Conservation (phyloP, 2,797 vertebrate genomes). For the Harpagifer antarcticus region DNA sequence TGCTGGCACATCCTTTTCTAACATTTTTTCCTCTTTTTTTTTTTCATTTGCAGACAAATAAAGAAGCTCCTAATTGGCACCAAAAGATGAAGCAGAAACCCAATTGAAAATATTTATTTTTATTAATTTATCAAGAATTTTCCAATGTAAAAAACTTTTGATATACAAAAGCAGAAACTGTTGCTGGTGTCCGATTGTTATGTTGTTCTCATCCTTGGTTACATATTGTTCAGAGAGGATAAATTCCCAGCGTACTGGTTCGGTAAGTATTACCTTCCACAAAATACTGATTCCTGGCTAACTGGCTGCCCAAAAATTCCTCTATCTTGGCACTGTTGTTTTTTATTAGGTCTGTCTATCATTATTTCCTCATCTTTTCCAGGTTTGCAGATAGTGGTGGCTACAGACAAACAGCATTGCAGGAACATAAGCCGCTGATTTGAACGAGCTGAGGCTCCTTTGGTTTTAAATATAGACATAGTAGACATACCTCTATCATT, state of each 20-base stretch:
- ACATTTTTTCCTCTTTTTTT: slow-evolving; percentile 19
- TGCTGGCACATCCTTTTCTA: neutral
- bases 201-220: slow-evolving; percentile 53
- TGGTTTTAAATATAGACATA: slow-evolving; percentile 83
- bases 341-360: slow-evolving; percentile 76
- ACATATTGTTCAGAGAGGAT: slow-evolving; percentile 47
- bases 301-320: slow-evolving; percentile 73
- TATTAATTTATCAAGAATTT: slow-evolving; percentile 4
- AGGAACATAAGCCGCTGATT: slow-evolving; percentile 69
- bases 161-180: slow-evolving; percentile 47
- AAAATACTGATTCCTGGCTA: slow-evolving; percentile 64
- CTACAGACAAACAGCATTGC: slow-evolving; percentile 57
- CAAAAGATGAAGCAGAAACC: slow-evolving; percentile 70
- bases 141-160: slow-evolving; percentile 9
- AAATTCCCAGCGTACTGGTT: slow-evolving; percentile 43
- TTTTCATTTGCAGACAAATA: slow-evolving; percentile 80
- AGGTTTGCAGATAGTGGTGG: slow-evolving; percentile 53
- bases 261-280: slow-evolving; percentile 62
- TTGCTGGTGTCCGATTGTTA: slow-evolving; percentile 18
- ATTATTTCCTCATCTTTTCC: slow-evolving; percentile 74
- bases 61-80: slow-evolving; percentile 78
- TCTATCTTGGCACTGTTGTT: slow-evolving; percentile 61
- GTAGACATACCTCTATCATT: slow-evolving; percentile 78
- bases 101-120: slow-evolving; percentile 59
- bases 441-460: slow-evolving; percentile 62